phyloP scores from a whole-genome alignment of 2,888 invertebrate genomes.

The Molorchus minor region DNA sequence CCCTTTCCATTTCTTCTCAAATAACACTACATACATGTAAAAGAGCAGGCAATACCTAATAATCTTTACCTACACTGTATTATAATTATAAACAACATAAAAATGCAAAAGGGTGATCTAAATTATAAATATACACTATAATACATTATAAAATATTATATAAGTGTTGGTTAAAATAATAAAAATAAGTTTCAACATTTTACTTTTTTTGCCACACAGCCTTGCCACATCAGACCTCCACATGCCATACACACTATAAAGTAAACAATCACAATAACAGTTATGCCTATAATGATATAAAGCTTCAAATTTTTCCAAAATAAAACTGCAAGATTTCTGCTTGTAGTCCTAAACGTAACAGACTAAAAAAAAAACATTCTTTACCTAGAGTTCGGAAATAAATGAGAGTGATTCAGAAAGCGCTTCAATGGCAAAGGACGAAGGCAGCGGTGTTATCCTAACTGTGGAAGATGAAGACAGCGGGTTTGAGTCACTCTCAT shows the following conservation, averaged over 20 bases:
- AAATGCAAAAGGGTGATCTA: neutral
- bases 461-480: too few relatives aligned
- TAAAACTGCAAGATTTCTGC: constrained; percentile 84
- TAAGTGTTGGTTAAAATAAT: neutral
- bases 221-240: constrained; percentile 83
- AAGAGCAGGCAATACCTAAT: too few relatives aligned
- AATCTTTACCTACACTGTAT: too few relatives aligned
- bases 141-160: neutral
- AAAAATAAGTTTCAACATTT: constrained; percentile 7
- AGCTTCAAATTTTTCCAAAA: constrained; percentile 96
- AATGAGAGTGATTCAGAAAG: neutral
- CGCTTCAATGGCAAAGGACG: neutral
- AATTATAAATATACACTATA: neutral
- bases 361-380: constrained; percentile 71
- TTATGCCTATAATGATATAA: constrained; percentile 75
- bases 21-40: too few relatives aligned
- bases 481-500: too few relatives aligned
- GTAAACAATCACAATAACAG: constrained; percentile 78
- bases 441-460: too few relatives aligned
- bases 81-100: neutral
- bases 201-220: constrained; percentile 65
- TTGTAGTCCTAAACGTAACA: constrained; percentile 85
- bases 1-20: too few relatives aligned
- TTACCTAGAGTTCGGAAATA: constrained; percentile 6
- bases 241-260: constrained; percentile 88